Percentiles rank a stretch among this genome's conserved stretches.
Conservation (phyloP, 2,888 invertebrate genomes). For the Cyaniris semiargus region DNA sequence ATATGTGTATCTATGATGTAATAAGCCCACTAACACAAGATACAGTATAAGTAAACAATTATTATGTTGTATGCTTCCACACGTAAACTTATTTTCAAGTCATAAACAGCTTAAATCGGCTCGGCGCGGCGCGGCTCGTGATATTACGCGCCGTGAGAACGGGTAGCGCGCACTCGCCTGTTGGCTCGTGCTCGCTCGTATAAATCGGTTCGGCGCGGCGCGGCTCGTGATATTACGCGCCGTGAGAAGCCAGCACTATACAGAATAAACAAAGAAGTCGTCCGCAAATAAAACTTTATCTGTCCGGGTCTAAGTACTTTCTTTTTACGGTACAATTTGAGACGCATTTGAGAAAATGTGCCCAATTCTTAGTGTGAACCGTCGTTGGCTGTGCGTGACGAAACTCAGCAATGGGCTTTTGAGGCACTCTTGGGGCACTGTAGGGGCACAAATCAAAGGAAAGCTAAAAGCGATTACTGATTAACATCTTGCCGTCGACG, state of each 20-base stretch:
- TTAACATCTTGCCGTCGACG: background rate
- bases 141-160: no score
- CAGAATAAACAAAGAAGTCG: slow-evolving; percentile 34
- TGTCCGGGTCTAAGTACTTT: slow-evolving; percentile 23
- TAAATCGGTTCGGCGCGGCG: no score
- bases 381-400: slow-evolving; percentile 36
- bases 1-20: no score
- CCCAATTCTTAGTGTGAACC: slow-evolving; percentile 33
- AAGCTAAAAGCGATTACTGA: slow-evolving; percentile 9
- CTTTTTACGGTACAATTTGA: slow-evolving; percentile 35
- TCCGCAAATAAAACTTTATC: slow-evolving; percentile 44
- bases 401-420: slow-evolving; percentile 2
- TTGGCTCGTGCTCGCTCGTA: no score
- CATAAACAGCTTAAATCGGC: no score
- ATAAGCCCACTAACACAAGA: no score
- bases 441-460: slow-evolving; percentile 12
- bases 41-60: no score
- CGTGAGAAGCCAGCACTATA: no score
- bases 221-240: no score
- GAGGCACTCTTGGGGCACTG: background rate
- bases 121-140: no score
- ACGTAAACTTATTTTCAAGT: background rate
- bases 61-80: background rate
- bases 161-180: no score
- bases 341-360: slow-evolving; percentile 32